phyloP scores from a whole-genome alignment of 2,888 invertebrate species.

The Xestia c-nigrum region DNA sequence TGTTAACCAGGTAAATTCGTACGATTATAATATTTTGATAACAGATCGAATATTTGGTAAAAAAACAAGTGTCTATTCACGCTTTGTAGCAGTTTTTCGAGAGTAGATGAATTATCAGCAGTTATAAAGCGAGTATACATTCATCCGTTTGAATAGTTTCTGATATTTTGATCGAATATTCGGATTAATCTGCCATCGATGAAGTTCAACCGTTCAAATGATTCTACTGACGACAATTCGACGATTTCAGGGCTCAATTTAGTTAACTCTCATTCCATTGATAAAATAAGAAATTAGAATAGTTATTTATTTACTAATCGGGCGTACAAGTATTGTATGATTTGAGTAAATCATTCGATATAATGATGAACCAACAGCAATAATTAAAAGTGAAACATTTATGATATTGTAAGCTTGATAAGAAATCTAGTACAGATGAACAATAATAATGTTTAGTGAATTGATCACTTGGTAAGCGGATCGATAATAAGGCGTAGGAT shows the following conservation, averaged over 20 bases:
- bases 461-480: slow-evolving; percentile 31
- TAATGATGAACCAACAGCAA: slow-evolving; percentile 48
- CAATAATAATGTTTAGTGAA: slow-evolving; percentile 55
- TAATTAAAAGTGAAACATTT: slow-evolving; percentile 43
- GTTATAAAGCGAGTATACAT: background rate
- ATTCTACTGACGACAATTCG: slow-evolving; percentile 19
- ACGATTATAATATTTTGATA: background rate
- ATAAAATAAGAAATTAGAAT: slow-evolving; percentile 31
- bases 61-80: background rate
- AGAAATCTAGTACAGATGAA: slow-evolving; percentile 43
- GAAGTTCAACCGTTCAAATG: background rate
- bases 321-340: slow-evolving; percentile 37
- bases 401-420: slow-evolving; percentile 29
- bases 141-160: background rate
- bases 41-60: background rate
- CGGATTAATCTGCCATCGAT: background rate
- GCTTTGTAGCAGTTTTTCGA: background rate
- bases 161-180: background rate
- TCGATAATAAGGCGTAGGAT: slow-evolving; percentile 26
- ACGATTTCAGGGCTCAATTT: slow-evolving; percentile 47
- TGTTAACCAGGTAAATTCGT: background rate
- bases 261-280: slow-evolving; percentile 53
- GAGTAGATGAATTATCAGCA: too few species aligned
- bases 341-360: slow-evolving; percentile 16
- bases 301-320: slow-evolving; percentile 34